Conservation (phyloP, 1,140 invertebrate species). For the Trachelipus rathkii region DNA sequence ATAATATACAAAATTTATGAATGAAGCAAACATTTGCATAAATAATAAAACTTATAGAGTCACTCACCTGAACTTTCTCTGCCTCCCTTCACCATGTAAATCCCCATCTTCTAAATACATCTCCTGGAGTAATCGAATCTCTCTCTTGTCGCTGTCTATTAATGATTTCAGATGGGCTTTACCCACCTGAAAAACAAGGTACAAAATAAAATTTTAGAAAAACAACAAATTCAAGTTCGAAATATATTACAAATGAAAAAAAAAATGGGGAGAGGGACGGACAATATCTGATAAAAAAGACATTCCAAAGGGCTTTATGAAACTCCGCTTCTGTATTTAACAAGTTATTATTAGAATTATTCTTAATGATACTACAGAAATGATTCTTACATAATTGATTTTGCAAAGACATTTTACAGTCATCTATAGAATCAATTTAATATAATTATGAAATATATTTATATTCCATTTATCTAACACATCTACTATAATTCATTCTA, state of each 20-base stretch:
- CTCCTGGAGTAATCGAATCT: constrained; percentile 72
- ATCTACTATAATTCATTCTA: too few species aligned
- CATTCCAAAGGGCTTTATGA: background rate
- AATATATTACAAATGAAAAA: background rate
- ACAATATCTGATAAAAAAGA: too few species aligned
- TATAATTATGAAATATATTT: too few species aligned
- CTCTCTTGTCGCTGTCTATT: constrained; percentile 73
- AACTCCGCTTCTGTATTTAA: too few species aligned
- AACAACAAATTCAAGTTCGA: background rate
- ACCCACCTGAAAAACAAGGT: constrained; percentile 42
- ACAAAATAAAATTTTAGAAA: background rate
- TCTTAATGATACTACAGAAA: too few species aligned
- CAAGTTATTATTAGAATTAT: too few species aligned
- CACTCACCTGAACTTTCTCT: constrained; percentile 75
- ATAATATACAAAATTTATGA: background rate
- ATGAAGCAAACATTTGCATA: background rate
- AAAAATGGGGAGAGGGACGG: background rate
- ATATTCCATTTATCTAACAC: too few species aligned
- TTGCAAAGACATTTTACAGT: too few species aligned
- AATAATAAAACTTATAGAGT: constrained; percentile 55
- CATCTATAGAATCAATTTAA: too few species aligned
- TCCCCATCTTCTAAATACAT: constrained; percentile 81
- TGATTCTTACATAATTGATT: too few species aligned
- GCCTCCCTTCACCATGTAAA: constrained; percentile 66
- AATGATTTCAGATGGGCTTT: constrained; percentile 56